A percentile compares a stretch with the other conserved stretches of the same genome.
These are phyloP conservation scores for Linurgus olivaceus DNA, from an alignment of 2,797 vertebrate species.

Conservation along the genomic window DNA sequence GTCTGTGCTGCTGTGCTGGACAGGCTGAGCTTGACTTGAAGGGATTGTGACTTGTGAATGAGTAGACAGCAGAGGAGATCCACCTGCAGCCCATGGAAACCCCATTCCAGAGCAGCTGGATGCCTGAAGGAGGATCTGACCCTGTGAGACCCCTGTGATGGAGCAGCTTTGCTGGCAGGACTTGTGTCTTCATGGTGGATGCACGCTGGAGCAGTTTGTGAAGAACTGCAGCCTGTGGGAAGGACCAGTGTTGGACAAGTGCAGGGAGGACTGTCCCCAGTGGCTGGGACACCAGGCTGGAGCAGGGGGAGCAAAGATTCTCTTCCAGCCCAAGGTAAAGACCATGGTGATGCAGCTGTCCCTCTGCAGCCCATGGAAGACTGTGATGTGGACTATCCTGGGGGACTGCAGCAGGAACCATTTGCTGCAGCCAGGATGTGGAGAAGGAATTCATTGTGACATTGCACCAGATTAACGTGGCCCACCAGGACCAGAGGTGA, in stretches of 20 bases:
- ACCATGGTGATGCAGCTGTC: neutral
- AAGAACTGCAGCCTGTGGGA: neutral
- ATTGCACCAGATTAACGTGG: too few species aligned
- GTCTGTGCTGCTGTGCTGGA: neutral
- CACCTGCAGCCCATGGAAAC: neutral
- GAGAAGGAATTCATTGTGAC: neutral
- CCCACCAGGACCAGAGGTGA: neutral
- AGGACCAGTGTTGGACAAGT: too few species aligned
- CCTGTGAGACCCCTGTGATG: neutral
- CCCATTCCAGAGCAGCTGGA: neutral
- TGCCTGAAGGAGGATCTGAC: neutral
- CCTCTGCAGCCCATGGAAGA: neutral
- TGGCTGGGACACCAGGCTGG: neutral
- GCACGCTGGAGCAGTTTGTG: fast-evolving
- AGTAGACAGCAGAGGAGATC: neutral
- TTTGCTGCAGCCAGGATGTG: neutral
- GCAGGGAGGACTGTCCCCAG: neutral
- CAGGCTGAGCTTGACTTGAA: neutral
- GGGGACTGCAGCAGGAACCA: neutral
- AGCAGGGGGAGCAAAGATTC: neutral
- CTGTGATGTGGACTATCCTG: neutral
- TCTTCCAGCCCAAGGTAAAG: neutral
- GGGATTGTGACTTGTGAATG: neutral
- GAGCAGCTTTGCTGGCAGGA: neutral
- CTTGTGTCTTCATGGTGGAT: neutral